A percentile compares a stretch with the other conserved stretches of the same genome.
Evolutionary conservation across 2,113 vertebrate species (phyloP).

Genomic region (Uropsilus gracilis): DNA sequence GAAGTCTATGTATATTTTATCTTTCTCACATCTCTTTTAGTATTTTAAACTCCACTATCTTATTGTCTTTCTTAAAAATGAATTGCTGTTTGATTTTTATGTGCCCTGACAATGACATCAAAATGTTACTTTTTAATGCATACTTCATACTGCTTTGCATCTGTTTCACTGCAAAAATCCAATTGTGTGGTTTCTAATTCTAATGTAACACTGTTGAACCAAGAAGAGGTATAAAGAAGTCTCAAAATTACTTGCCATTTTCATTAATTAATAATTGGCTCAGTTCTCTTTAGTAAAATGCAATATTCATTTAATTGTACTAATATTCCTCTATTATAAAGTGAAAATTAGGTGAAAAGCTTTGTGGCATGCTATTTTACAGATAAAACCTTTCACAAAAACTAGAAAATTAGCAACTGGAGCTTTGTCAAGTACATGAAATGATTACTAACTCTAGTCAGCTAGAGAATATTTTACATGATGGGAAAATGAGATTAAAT

Average conservation of each 20-base stretch:
- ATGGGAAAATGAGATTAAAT: background rate
- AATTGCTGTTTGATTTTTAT: conserved; percentile 58
- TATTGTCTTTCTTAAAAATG: conserved; percentile 61
- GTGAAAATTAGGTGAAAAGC: conserved; percentile 35
- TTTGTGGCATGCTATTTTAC: background rate
- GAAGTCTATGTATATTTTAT: conserved; percentile 31
- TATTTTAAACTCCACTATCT: conserved; percentile 13
- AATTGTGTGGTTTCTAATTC: conserved; percentile 57
- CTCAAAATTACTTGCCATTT: conserved; percentile 47
- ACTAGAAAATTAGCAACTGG: background rate
- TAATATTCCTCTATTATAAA: background rate
- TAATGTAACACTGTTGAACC: conserved; percentile 41
- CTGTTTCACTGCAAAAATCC: conserved; percentile 59
- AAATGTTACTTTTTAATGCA: conserved; percentile 49
- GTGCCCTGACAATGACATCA: conserved; percentile 48
- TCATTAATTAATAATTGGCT: conserved; percentile 67
- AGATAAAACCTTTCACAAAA: background rate
- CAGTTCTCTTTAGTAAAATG: conserved; percentile 54
- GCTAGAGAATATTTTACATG: background rate
- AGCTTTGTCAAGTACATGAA: conserved; percentile 11
- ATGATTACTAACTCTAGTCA: conserved; percentile 29
- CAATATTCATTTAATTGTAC: conserved; percentile 56
- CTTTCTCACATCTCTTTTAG: conserved; percentile 7
- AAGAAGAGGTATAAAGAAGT: background rate
- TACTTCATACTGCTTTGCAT: background rate